Evolutionary conservation across 2,888 invertebrate species (phyloP).

Genomic region (Cantharis rustica): DNA sequence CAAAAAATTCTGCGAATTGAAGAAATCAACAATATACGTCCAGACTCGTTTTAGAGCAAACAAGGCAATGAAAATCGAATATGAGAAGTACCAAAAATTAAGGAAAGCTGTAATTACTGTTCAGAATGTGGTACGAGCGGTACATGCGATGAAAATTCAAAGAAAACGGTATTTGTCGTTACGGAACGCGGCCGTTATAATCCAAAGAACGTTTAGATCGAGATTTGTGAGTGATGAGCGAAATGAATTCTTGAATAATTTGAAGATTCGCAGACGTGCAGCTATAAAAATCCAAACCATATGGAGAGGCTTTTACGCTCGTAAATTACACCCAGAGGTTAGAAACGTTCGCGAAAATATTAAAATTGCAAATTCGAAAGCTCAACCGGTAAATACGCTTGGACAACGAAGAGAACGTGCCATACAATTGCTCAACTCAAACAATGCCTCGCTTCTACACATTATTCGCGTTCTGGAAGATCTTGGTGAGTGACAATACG

Average conservation of each 20-base stretch:
- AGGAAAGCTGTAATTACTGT: conserved; percentile 43
- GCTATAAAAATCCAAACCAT: conserved; percentile 29
- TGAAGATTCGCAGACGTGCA: background rate
- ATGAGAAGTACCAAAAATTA: conserved; percentile 14
- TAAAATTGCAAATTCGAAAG: conserved; percentile 42
- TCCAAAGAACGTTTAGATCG: conserved; percentile 55
- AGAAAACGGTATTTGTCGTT: conserved; percentile 37
- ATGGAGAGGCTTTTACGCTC: conserved; percentile 55
- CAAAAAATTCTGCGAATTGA: conserved; percentile 17
- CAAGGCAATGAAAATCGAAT: conserved; percentile 49
- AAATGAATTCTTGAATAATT: background rate
- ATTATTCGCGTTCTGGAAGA: conserved; percentile 53
- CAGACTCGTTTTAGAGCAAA: conserved; percentile 61
- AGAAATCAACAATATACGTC: conserved; percentile 53
- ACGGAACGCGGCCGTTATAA: conserved; percentile 52
- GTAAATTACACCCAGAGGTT: conserved; percentile 43
- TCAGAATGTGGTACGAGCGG: conserved; percentile 52
- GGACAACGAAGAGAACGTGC: conserved; percentile 47
- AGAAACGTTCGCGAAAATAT: conserved; percentile 46
- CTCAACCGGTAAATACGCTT: conserved; percentile 49
- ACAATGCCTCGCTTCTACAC: conserved; percentile 47
- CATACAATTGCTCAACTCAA: conserved; percentile 45
- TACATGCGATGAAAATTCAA: conserved; percentile 19
- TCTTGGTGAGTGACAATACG: conserved; percentile 47
- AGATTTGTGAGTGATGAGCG: background rate